Evolutionary conservation across 53 echinoderm and acorn worm species (phyloP).

Genomic region (Astropecten irregularis): DNA sequence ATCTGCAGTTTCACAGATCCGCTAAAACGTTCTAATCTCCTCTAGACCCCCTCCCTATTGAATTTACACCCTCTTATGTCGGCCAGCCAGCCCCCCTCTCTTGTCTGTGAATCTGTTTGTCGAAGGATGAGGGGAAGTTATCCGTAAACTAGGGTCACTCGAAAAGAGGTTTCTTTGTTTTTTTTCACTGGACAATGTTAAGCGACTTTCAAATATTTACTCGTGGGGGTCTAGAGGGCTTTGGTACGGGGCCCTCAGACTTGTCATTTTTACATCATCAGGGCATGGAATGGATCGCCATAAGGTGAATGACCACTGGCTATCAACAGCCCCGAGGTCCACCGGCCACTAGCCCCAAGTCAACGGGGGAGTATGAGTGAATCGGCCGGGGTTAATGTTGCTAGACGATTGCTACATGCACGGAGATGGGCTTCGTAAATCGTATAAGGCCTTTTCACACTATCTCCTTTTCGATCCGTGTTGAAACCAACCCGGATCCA

Average conservation of each 20-base stretch:
- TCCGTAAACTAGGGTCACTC: conserved; percentile 2
- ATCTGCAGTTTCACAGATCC: conserved; percentile 15
- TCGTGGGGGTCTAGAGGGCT: background rate
- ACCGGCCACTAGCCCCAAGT: too few relatives aligned
- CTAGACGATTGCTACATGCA: too few relatives aligned
- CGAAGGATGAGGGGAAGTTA: background rate
- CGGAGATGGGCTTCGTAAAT: too few relatives aligned
- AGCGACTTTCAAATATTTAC: conserved; percentile 40
- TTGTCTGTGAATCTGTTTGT: conserved; percentile 3
- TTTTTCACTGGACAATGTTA: conserved; percentile 1
- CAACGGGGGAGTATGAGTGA: too few relatives aligned
- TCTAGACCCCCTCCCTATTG: background rate
- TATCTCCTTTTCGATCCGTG: too few relatives aligned
- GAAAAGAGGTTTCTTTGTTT: background rate
- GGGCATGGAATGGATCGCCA: too few relatives aligned
- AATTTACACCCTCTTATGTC: background rate
- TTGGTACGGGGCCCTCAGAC: background rate
- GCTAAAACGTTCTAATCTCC: conserved; percentile 44
- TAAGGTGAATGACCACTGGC: too few relatives aligned
- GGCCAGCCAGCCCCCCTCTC: background rate
- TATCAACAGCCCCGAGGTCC: too few relatives aligned
- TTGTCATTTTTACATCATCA: background rate
- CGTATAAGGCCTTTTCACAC: too few relatives aligned
- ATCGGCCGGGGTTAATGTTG: too few relatives aligned
- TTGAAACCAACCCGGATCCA: too few relatives aligned